Percentiles rank a stretch among this genome's conserved stretches.
These are phyloP conservation scores for Odontamblyopus lacepedii DNA, from an alignment of 2,797 vertebrate species.

Conservation along the genomic window DNA sequence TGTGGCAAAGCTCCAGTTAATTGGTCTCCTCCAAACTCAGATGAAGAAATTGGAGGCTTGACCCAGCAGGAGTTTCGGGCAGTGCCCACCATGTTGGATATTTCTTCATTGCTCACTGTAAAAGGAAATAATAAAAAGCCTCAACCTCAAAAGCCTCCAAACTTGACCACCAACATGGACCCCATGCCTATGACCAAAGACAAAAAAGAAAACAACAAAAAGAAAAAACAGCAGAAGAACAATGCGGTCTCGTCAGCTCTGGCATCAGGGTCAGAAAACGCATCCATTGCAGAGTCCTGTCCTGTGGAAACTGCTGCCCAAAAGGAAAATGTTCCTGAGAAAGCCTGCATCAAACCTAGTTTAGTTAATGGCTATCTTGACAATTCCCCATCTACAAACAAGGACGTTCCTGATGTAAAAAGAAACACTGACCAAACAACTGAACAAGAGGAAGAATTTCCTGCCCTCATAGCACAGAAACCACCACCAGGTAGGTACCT, in stretches of 20 bases:
- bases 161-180: slow-evolving; percentile 38
- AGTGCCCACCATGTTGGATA: slow-evolving; percentile 85
- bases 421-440: slow-evolving; percentile 72
- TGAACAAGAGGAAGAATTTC: slow-evolving; percentile 92
- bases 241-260: slow-evolving; percentile 8
- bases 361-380: slow-evolving; percentile 83
- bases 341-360: slow-evolving; percentile 52
- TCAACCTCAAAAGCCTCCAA: slow-evolving; percentile 18
- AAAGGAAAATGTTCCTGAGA: slow-evolving; percentile 81
- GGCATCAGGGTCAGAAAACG: slow-evolving; percentile 8
- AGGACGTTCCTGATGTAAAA: slow-evolving; percentile 26
- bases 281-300: slow-evolving; percentile 7
- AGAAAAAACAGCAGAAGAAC: slow-evolving; percentile 80
- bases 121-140: slow-evolving; percentile 64
- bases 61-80: slow-evolving; percentile 82
- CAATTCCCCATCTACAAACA: slow-evolving; percentile 47
- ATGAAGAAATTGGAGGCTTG: slow-evolving; percentile 74
- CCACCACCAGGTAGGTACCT: slow-evolving; percentile 89
- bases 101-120: slow-evolving; percentile 86
- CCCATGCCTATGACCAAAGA: slow-evolving; percentile 71
- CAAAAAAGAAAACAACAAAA: slow-evolving; percentile 68
- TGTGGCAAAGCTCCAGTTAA: slow-evolving; percentile 57
- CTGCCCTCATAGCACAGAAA: slow-evolving; percentile 86
- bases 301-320: slow-evolving; percentile 65
- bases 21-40: slow-evolving; percentile 72